Evolutionary conservation across 2,888 invertebrate genomes (phyloP).

Genomic region (Diabrotica balteata): DNA sequence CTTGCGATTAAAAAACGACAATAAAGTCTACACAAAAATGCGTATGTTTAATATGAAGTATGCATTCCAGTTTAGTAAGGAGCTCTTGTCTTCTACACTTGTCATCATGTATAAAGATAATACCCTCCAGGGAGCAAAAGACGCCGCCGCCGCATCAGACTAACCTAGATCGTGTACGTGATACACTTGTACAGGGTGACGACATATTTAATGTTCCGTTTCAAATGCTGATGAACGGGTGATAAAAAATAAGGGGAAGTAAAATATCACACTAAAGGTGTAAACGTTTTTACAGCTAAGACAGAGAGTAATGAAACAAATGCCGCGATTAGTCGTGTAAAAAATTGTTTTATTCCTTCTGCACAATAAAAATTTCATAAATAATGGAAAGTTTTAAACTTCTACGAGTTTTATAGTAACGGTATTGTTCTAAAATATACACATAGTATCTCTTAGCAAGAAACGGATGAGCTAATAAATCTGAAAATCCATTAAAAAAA

Average conservation of each 20-base stretch:
- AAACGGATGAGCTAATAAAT: too few relatives aligned
- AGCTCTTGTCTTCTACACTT: constrained; percentile 31
- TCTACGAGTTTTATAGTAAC: too few relatives aligned
- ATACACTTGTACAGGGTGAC: constrained; percentile 31
- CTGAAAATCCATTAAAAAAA: too few relatives aligned
- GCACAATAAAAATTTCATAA: too few relatives aligned
- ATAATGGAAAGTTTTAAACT: too few relatives aligned
- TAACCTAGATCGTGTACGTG: constrained; percentile 33
- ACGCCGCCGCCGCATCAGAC: constrained; percentile 17
- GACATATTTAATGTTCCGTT: constrained; percentile 27
- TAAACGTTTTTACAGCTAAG: too few relatives aligned
- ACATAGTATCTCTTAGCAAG: too few relatives aligned
- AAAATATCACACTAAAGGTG: background rate
- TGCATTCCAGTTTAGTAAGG: constrained; percentile 28
- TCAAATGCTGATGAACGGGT: constrained; percentile 19
- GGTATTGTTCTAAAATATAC: too few relatives aligned
- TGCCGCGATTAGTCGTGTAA: too few relatives aligned
- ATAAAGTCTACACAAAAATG: constrained; percentile 18
- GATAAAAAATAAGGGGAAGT: constrained; percentile 1
- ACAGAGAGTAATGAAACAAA: too few relatives aligned
- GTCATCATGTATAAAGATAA: constrained; percentile 35
- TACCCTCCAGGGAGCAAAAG: constrained; percentile 28
- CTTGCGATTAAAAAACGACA: constrained; percentile 13
- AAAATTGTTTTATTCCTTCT: too few relatives aligned
- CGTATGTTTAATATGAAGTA: constrained; percentile 30